Evolutionary conservation across 2,113 vertebrate genomes (phyloP), one percentile per base, ranked within the genome.

Genomic region (Vulpes ferrilata): DNA sequence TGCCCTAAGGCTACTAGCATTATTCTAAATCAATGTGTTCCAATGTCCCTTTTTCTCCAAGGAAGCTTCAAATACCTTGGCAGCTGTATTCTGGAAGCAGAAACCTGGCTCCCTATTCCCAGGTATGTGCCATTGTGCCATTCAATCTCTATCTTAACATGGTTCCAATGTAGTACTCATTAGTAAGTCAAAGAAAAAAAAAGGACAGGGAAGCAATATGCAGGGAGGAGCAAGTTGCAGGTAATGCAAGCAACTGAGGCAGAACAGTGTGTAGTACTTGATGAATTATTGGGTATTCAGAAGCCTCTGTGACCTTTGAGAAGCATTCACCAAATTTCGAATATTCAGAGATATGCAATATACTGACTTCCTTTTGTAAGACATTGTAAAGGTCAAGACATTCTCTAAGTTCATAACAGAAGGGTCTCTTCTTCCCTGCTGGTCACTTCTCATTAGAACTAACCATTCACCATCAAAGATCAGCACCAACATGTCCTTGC

Each of bases 261-360:
- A 60, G 19, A 69, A 81, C 9, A 87, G 0, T 22, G 5, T 27
- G 20, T 27, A 62, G 59, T 53, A 83, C 5, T 83, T 82, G 11
- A 51, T 57, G 87, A 86, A 90, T 12, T 93, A 53, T 62, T 84
- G 30, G 48, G 30, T 59, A 88, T 88, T 95, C 53, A 76, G 86
- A 83, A 96, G 67, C 60, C 73, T 67, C 94, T 84, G 0, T 92
- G 82, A 80, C 80, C 60, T 96, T 92, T 92, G 59, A 89, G 97
- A 98, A 97, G 88, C 43, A 79, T 15, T 67, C 79, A 88, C 71
- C 35, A 78, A 95, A 96, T 92, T 82, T 95, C 65, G 96, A 85
- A 98, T 95, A 86, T 98, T 98, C 93, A 97, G 97, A 97, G 90
- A 97, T 35, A 65, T 32, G 80, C 93, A 89, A 67, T 96, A 83